Evolutionary conservation across 2,888 invertebrate species (phyloP), one percentile per base, ranked within the genome.

Genomic region (Hipparchia semele): DNA sequence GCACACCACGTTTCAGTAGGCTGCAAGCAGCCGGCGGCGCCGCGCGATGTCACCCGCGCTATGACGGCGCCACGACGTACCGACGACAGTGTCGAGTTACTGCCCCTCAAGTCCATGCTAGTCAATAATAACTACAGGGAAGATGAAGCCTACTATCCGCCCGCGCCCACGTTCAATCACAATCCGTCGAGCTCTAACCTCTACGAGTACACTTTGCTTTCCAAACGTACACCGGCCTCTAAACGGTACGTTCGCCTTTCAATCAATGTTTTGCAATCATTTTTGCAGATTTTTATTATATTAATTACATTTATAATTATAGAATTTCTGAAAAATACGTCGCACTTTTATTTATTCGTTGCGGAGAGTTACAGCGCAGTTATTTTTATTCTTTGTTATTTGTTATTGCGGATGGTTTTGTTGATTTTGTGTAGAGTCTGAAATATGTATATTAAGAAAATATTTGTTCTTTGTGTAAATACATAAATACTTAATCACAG

Each of bases 141-240:
- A 73, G 92, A 92, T 74, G 94, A 93, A 61, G 84, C 86, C n/a
- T 92, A 92, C 76, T 93, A 90, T 76, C 87, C 90, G 12, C 90
- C 89, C 58, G 81, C 87, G 72, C 87, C 87, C 68, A 83, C 84
- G 59, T 85, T 87, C 78, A 86, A 85, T 77, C 87, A 84, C 71
- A 87, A 88, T 73, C 91, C 92, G 0, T 91, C 93, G 66, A 88
- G 86, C 51, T 88, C 92, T 1, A 92, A 88, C 76, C 81, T 88
- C 49, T 83, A 87, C 79, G 94, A 94, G 58, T 94, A 94, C 78
- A 89, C 91, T 65, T 81, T 94, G 76, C 86, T 94, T 71, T 94
- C 94, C 58, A 94, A 94, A 79, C 84, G 94, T 78, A 93, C 94
- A 76, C 94, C 94, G 87, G 94, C 93, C 71, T 94, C 94, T 2